phyloP scores from a whole-genome alignment of 92 coral and sea anemone genomes.

The Umimayanthus chanpuru region DNA sequence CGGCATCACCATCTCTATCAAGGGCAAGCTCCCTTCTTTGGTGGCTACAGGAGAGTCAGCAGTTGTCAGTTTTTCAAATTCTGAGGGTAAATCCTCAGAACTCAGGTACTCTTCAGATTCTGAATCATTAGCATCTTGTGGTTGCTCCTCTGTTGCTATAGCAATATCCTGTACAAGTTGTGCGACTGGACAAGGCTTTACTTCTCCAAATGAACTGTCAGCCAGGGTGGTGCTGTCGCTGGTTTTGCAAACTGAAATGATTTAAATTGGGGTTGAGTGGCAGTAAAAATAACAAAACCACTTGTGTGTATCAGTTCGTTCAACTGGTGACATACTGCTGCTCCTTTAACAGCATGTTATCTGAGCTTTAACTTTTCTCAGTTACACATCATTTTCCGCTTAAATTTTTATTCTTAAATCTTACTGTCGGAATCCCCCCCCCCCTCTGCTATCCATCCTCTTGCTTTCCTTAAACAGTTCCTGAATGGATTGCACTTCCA shows the following conservation, averaged over 20 bases:
- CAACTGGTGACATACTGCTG: not conserved
- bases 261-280: not conserved
- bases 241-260: conserved; percentile 21
- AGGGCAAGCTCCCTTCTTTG: conserved; percentile 2
- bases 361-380: too few relatives aligned
- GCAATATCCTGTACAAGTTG: conserved; percentile 63
- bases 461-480: too few relatives aligned
- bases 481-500: too few relatives aligned
- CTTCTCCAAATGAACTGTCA: conserved; percentile 31
- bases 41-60: conserved; percentile 9
- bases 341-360: too few relatives aligned
- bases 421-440: too few relatives aligned
- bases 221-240: conserved; percentile 33
- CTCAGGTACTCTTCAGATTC: conserved; percentile 74
- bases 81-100: conserved; percentile 72
- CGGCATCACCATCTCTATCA: conserved; percentile 7
- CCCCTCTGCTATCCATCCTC: too few relatives aligned
- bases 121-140: conserved; percentile 53
- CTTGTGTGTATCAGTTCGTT: not conserved
- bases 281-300: conserved; percentile 1
- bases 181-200: conserved; percentile 42
- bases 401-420: too few relatives aligned
- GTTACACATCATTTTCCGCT: too few relatives aligned
- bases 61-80: conserved; percentile 31
- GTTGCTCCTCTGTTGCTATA: conserved; percentile 9